A percentile compares a stretch with the other conserved stretches of the same genome.
phyloP scores from a whole-genome alignment of 2,113 vertebrate genomes.

The Cyphomyrus discorhynchus region DNA sequence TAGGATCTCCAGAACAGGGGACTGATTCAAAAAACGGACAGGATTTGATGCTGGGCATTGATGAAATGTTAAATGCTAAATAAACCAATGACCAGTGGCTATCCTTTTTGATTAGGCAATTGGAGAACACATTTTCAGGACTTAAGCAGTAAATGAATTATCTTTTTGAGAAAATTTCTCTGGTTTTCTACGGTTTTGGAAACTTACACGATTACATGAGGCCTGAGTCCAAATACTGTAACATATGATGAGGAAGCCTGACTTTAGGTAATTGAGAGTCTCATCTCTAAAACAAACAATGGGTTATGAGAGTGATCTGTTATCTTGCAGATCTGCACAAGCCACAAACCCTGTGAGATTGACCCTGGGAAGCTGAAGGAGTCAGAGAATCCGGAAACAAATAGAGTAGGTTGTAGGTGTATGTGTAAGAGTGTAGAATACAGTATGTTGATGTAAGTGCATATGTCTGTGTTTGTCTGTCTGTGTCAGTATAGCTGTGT shows the following conservation, averaged over 20 bases:
- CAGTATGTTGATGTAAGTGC: neutral
- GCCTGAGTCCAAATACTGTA: neutral
- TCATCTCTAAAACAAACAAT: neutral
- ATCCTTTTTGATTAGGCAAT: neutral
- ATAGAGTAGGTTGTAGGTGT: conserved; percentile 67
- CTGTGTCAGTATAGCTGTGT: too few species aligned
- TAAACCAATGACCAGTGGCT: neutral
- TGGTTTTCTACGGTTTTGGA: neutral
- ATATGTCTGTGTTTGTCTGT: neutral
- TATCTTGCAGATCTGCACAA: conserved; percentile 74
- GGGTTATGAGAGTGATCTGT: neutral
- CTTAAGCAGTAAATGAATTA: neutral
- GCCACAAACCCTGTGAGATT: conserved; percentile 92
- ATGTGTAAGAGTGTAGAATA: neutral
- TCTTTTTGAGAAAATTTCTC: neutral
- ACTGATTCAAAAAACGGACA: neutral
- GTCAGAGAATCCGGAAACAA: conserved; percentile 87
- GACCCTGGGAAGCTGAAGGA: conserved; percentile 94
- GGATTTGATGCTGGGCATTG: neutral
- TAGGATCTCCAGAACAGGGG: neutral
- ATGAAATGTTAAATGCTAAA: neutral
- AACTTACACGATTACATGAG: neutral
- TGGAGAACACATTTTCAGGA: neutral
- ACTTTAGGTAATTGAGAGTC: neutral
- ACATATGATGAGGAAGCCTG: neutral